A percentile compares a stretch with the other conserved stretches of the same genome.
These are phyloP conservation scores for Caenorhabditis briggsae DNA, from an alignment of 1,140 invertebrate species.

Conservation along the genomic window DNA sequence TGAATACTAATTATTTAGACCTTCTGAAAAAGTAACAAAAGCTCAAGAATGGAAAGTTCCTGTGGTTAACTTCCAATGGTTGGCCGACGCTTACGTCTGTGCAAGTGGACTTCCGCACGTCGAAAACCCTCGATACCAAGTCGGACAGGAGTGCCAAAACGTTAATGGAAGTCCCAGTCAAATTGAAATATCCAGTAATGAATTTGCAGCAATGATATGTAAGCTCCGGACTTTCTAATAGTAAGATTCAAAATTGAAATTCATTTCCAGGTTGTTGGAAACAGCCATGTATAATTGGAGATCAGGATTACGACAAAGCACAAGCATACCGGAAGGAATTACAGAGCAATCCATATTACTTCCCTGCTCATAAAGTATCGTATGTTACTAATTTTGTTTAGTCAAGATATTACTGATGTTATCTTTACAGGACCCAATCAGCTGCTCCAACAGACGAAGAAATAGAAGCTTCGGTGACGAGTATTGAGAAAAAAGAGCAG, in stretches of 20 bases:
- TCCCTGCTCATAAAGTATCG: neutral
- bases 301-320: constrained; percentile 1
- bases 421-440: neutral
- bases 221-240: neutral
- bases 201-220: constrained; percentile 51
- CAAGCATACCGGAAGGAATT: neutral
- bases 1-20: neutral
- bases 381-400: neutral
- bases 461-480: neutral
- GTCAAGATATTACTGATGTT: neutral
- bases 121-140: constrained; percentile 23
- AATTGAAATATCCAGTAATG: constrained; percentile 40
- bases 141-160: constrained; percentile 14
- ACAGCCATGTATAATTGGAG: neutral
- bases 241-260: neutral
- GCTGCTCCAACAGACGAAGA: constrained; percentile 2
- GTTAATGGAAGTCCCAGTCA: constrained; percentile 12
- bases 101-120: constrained; percentile 10
- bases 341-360: constrained; percentile 4
- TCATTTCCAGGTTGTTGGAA: constrained; percentile 55
- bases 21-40: constrained; percentile 58
- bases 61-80: constrained; percentile 57
- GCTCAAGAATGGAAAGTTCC: constrained; percentile 61
- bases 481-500: neutral
- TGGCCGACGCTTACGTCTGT: constrained; percentile 54